Conservation (phyloP, 2,797 vertebrate species). For the Alosa sapidissima region DNA sequence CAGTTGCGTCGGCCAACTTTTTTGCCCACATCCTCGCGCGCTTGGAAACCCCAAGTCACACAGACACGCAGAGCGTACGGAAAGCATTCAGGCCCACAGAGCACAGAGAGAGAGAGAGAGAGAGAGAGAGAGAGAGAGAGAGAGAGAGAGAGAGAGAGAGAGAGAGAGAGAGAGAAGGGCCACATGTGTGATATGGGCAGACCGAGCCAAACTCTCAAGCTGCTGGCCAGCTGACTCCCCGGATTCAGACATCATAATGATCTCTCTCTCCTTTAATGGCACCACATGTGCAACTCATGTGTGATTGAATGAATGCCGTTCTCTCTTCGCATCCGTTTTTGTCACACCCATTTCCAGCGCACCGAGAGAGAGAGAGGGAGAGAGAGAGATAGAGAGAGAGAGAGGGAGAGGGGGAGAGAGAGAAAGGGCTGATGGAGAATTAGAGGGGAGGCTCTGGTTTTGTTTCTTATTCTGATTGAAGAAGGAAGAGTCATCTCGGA, state of each 20-base stretch:
- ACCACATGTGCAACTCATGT: slow-evolving; percentile 70
- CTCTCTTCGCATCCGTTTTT: slow-evolving; percentile 63
- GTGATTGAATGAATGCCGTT: slow-evolving; percentile 56
- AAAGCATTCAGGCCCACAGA: not conserved
- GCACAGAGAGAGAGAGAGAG: not conserved
- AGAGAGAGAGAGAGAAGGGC: slow-evolving; percentile 33
- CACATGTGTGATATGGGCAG: slow-evolving; percentile 65
- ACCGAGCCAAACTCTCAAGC: slow-evolving; percentile 68
- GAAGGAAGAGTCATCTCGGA: not conserved
- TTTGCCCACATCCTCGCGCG: slow-evolving; percentile 70
- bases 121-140: not conserved
- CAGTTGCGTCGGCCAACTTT: slow-evolving; percentile 54
- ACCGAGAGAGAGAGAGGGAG: slow-evolving; percentile 25
- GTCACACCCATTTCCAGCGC: slow-evolving; percentile 51
- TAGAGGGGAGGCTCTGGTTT: slow-evolving; percentile 50
- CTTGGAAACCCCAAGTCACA: slow-evolving; percentile 62
- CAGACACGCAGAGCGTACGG: not conserved
- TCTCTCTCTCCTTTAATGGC: slow-evolving; percentile 62
- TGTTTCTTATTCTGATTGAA: slow-evolving; percentile 33
- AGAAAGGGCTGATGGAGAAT: slow-evolving; percentile 36
- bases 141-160: too few species aligned
- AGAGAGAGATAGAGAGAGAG: too few species aligned
- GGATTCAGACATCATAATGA: slow-evolving; percentile 71
- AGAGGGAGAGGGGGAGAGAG: slow-evolving; percentile 22
- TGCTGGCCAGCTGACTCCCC: slow-evolving; percentile 66